phyloP scores from a whole-genome alignment of 2,797 vertebrate genomes.

The Halcyon leucocephala region DNA sequence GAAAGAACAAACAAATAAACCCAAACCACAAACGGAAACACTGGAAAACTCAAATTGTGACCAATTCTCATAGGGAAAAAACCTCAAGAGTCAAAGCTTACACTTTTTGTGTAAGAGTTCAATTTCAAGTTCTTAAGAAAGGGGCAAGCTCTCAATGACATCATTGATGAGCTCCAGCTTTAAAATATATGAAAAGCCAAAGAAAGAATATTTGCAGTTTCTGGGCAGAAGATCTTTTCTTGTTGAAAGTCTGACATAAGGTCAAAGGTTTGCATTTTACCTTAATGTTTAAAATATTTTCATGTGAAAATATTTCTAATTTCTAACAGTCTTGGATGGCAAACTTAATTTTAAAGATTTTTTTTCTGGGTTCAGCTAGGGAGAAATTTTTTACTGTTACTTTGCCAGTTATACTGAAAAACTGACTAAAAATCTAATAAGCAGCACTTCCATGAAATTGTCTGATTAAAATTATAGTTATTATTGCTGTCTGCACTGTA shows the following conservation, averaged over 20 bases:
- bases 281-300: not conserved
- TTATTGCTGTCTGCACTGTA: not conserved
- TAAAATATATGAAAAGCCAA: not conserved
- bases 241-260: not conserved
- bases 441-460: not conserved
- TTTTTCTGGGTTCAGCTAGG: not conserved
- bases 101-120: not conserved
- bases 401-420: not conserved
- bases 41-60: not conserved
- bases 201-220: not conserved
- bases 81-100: not conserved
- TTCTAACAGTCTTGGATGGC: not conserved
- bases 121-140: not conserved
- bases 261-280: not conserved
- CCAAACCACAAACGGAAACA: not conserved
- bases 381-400: not conserved
- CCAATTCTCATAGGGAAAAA: not conserved
- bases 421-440: not conserved
- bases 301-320: not conserved
- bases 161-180: not conserved
- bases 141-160: not conserved
- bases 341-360: not conserved
- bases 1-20: slow-evolving; percentile 20
- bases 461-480: not conserved
- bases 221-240: not conserved